Evolutionary conservation across 2,113 vertebrate genomes (phyloP).

Genomic region (Sciurus niger): DNA sequence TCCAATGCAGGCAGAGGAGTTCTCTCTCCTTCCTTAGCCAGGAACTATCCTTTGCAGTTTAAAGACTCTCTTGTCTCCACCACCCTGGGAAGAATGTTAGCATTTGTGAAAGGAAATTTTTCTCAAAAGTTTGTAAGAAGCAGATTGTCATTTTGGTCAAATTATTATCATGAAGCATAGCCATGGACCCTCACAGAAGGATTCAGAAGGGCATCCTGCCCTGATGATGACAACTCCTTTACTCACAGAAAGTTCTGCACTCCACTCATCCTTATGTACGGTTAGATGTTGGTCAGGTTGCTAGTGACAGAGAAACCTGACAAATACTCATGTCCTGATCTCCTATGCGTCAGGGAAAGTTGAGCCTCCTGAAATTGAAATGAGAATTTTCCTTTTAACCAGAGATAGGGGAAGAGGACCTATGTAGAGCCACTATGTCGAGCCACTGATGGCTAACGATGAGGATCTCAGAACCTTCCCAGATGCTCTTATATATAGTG

Average conservation of each 20-base stretch:
- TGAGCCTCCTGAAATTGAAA: background rate
- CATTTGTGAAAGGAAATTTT: background rate
- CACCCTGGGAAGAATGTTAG: background rate
- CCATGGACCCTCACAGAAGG: background rate
- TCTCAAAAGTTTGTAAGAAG: constrained; percentile 33
- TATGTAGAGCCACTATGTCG: background rate
- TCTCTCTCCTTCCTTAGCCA: background rate
- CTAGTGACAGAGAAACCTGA: background rate
- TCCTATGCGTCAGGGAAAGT: background rate
- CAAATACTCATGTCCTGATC: background rate
- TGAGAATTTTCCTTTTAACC: background rate
- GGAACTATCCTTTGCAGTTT: background rate
- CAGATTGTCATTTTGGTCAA: background rate
- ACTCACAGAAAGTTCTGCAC: background rate
- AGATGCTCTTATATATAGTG: background rate
- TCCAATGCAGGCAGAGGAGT: background rate
- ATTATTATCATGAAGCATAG: background rate
- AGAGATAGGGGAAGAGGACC: background rate
- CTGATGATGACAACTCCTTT: background rate
- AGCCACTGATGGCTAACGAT: background rate
- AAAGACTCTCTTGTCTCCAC: background rate
- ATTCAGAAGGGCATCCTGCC: background rate
- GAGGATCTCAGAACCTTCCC: background rate
- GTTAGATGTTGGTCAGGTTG: background rate
- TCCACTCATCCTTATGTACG: background rate